These are phyloP conservation scores for Epirrhoe tristata DNA, from an alignment of 2,888 invertebrate species.

Conservation along the genomic window DNA sequence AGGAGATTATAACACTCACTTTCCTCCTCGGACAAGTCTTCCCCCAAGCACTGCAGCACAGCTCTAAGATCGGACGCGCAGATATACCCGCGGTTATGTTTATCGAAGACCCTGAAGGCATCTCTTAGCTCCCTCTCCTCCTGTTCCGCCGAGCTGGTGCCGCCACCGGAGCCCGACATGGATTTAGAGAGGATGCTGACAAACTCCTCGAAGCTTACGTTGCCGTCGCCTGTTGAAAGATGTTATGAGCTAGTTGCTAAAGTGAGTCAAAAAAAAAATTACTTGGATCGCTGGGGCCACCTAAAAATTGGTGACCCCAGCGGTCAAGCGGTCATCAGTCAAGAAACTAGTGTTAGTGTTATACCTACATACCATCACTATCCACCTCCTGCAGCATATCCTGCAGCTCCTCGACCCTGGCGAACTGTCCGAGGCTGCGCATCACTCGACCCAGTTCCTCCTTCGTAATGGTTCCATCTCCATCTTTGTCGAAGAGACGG, in stretches of 20 bases:
- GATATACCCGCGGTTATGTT: slow-evolving; percentile 96
- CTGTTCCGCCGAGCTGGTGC: slow-evolving; percentile 89
- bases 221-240: slow-evolving; percentile 91
- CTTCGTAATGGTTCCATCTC: slow-evolving; percentile 94
- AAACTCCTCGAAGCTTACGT: slow-evolving; percentile 95
- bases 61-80: slow-evolving; percentile 95
- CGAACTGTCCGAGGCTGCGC: slow-evolving; percentile 94
- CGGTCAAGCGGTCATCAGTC: no score
- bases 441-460: slow-evolving; percentile 94
- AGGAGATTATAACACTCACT: slow-evolving; percentile 91
- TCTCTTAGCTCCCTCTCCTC: slow-evolving; percentile 93
- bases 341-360: no score
- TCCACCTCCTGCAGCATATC: slow-evolving; percentile 95
- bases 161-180: slow-evolving; percentile 86
- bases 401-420: slow-evolving; percentile 93
- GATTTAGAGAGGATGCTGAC: slow-evolving; percentile 93
- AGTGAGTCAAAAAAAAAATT: no score
- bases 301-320: no score
- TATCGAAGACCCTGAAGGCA: slow-evolving; percentile 95
- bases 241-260: background rate
- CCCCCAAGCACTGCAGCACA: slow-evolving; percentile 94
- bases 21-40: slow-evolving; percentile 95
- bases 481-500: slow-evolving; percentile 94
- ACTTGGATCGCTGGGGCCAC: no score
- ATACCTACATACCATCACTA: slow-evolving; percentile 90